Evolutionary conservation across 2,113 vertebrate genomes (phyloP).

Genomic region (Anolis sagrei): DNA sequence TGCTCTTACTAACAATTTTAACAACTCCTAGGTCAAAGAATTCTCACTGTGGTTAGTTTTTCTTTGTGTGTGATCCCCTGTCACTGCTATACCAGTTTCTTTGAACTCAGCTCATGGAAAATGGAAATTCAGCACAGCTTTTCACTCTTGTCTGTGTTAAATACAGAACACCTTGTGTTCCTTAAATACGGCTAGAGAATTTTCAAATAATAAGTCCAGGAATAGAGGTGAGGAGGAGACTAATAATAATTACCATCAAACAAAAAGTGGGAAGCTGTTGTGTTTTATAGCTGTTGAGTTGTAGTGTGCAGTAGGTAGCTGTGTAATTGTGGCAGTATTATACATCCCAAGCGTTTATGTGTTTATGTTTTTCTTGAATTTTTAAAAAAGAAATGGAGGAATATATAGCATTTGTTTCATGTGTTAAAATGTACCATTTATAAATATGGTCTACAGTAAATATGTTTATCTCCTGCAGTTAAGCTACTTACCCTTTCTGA

Average conservation of each 20-base stretch:
- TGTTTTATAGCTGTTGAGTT: too few relatives aligned
- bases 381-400: background rate
- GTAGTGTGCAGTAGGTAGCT: too few relatives aligned
- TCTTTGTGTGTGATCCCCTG: too few relatives aligned
- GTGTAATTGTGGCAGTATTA: too few relatives aligned
- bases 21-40: too few relatives aligned
- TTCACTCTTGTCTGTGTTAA: background rate
- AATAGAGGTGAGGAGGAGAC: background rate
- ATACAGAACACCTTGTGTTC: background rate
- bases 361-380: too few relatives aligned
- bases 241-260: too few relatives aligned
- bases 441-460: conserved; percentile 4
- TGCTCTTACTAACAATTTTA: too few relatives aligned
- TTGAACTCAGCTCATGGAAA: background rate
- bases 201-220: background rate
- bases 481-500: conserved; percentile 7
- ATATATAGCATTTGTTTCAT: background rate
- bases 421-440: background rate
- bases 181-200: background rate
- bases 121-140: background rate
- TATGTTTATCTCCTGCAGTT: background rate
- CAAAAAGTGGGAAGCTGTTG: too few relatives aligned
- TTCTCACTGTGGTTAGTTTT: too few relatives aligned
- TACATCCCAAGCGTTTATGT: too few relatives aligned
- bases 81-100: background rate